phyloP scores from a whole-genome alignment of 2,888 invertebrate species.

The Eugnorisma glareosa region DNA sequence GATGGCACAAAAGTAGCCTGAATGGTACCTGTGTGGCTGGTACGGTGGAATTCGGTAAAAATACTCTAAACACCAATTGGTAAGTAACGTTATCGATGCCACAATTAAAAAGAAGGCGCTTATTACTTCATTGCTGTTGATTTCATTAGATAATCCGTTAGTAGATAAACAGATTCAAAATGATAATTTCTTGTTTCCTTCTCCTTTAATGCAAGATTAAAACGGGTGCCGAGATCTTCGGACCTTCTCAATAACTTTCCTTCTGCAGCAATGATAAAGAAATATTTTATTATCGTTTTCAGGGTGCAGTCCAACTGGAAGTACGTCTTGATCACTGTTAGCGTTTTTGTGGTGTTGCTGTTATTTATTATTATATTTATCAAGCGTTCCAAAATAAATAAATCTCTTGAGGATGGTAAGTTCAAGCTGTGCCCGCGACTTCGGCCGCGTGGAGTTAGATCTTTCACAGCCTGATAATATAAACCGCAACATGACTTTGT shows the following conservation, averaged over 20 bases:
- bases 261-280: background rate
- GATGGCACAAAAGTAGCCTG: constrained; percentile 35
- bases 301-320: constrained; percentile 42
- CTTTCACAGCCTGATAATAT: too few relatives aligned
- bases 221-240: background rate
- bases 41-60: background rate
- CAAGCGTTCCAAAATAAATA: constrained; percentile 18
- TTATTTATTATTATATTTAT: constrained; percentile 6
- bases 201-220: background rate
- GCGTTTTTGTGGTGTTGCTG: background rate
- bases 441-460: too few relatives aligned
- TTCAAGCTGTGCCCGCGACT: too few relatives aligned
- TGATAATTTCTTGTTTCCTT: background rate
- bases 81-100: constrained; percentile 3
- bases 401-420: constrained; percentile 20
- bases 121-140: background rate
- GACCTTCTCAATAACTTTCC: background rate
- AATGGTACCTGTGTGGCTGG: constrained; percentile 27
- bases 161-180: background rate
- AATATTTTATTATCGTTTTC: constrained; percentile 16
- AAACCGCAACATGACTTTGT: too few relatives aligned
- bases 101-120: background rate
- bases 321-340: constrained; percentile 18
- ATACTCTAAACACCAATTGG: background rate
- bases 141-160: background rate